Evolutionary conservation across 2,113 vertebrate genomes (phyloP).

Genomic region (Psilopogon haemacephalus): DNA sequence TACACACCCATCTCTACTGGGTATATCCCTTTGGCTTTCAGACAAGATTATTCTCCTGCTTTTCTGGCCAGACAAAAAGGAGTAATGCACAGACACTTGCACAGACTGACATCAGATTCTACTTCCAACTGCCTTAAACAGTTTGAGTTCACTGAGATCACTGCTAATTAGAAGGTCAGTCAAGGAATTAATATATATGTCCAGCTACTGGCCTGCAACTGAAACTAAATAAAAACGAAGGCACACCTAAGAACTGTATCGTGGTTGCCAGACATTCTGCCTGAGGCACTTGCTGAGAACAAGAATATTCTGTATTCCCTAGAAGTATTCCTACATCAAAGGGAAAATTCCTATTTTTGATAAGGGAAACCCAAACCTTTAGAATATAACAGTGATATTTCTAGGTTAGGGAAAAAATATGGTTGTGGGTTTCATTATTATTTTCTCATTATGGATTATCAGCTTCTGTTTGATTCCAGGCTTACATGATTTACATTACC

Average conservation of each 20-base stretch:
- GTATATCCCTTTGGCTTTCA: not conserved
- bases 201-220: not conserved
- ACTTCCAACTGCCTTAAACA: not conserved
- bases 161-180: not conserved
- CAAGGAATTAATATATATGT: not conserved
- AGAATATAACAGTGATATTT: not conserved
- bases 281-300: not conserved
- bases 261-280: not conserved
- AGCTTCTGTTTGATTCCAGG: not conserved
- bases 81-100: rapidly evolving
- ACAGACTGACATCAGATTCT: not conserved
- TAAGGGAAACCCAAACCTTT: not conserved
- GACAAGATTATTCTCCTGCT: not conserved
- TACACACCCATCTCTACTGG: not conserved
- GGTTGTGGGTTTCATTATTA: not conserved
- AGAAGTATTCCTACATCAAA: not conserved
- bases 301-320: not conserved
- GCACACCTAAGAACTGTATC: not conserved
- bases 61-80: not conserved
- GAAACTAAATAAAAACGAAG: not conserved
- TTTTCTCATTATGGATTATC: not conserved
- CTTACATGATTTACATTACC: not conserved
- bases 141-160: not conserved
- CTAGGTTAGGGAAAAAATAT: not conserved
- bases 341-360: not conserved